phyloP scores from a whole-genome alignment of 2,113 vertebrate genomes.

The Sebastes schlegelii region DNA sequence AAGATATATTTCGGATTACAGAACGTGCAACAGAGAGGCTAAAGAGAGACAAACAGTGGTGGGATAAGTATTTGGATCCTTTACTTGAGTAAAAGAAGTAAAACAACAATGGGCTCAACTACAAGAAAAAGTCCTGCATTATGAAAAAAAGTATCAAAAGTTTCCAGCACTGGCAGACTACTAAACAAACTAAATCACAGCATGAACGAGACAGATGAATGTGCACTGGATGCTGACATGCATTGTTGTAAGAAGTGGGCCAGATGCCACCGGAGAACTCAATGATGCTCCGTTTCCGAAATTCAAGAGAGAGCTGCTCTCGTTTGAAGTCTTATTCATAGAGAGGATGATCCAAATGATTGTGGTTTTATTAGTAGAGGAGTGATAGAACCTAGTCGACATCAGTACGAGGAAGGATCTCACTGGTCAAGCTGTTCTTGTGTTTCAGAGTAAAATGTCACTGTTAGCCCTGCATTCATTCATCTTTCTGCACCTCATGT shows the following conservation, averaged over 20 bases:
- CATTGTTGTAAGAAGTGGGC: slow-evolving; percentile 41
- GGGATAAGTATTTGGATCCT: neutral
- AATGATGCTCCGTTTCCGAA: neutral
- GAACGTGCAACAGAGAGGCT: no score
- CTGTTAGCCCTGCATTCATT: neutral
- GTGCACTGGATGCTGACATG: slow-evolving; percentile 3
- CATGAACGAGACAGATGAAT: slow-evolving; percentile 6
- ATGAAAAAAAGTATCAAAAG: neutral
- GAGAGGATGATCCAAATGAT: slow-evolving; percentile 27
- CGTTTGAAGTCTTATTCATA: slow-evolving; percentile 21
- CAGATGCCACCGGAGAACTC: slow-evolving; percentile 36
- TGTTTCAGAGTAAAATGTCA: neutral
- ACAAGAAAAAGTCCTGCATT: neutral
- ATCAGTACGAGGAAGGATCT: neutral
- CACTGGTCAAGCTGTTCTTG: neutral
- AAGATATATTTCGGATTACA: neutral
- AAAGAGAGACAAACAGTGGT: neutral
- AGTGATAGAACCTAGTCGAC: neutral
- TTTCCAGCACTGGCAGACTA: neutral
- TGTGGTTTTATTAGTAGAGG: neutral
- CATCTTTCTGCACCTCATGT: neutral
- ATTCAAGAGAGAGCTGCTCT: slow-evolving; percentile 11
- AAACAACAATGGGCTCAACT: neutral
- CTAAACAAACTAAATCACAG: slow-evolving; percentile 19
- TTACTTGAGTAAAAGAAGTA: neutral